These are phyloP conservation scores for Acrobasis repandana DNA, from an alignment of 2,888 invertebrate genomes.

Conservation along the genomic window DNA sequence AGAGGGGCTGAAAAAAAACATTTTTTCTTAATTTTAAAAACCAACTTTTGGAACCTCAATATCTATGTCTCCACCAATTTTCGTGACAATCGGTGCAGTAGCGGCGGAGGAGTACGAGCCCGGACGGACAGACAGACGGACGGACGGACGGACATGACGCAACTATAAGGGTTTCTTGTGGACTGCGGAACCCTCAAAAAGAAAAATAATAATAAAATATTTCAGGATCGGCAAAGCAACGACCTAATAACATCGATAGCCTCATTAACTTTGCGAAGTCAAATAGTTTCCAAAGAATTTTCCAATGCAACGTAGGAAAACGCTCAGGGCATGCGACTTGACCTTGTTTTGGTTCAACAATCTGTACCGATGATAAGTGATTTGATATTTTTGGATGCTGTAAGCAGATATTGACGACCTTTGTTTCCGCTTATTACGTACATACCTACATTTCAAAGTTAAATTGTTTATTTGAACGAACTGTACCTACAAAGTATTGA, in stretches of 20 bases:
- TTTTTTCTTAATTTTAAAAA: too few species aligned
- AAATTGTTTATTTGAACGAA: neutral
- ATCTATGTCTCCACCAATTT: too few species aligned
- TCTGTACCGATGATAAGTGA: neutral
- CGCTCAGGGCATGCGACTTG: neutral
- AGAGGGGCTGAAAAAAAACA: too few species aligned
- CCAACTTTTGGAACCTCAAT: too few species aligned
- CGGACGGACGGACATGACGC: too few species aligned
- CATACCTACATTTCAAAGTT: neutral
- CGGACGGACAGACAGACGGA: too few species aligned
- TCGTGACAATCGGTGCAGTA: too few species aligned
- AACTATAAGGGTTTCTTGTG: too few species aligned
- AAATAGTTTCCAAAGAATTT: slow-evolving; percentile 1
- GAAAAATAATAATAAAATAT: too few species aligned
- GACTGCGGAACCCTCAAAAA: too few species aligned
- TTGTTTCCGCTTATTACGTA: neutral
- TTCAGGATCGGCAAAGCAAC: too few species aligned
- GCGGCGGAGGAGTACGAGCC: too few species aligned
- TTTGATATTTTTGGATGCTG: neutral
- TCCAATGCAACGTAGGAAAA: neutral
- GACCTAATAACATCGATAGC: slow-evolving; percentile 41
- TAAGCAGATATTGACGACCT: neutral
- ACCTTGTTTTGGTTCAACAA: slow-evolving; percentile 1
- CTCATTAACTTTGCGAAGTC: slow-evolving; percentile 37
- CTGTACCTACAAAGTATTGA: neutral